phyloP scores from a whole-genome alignment of 2,113 vertebrate species.

The Saguinus imperator region DNA sequence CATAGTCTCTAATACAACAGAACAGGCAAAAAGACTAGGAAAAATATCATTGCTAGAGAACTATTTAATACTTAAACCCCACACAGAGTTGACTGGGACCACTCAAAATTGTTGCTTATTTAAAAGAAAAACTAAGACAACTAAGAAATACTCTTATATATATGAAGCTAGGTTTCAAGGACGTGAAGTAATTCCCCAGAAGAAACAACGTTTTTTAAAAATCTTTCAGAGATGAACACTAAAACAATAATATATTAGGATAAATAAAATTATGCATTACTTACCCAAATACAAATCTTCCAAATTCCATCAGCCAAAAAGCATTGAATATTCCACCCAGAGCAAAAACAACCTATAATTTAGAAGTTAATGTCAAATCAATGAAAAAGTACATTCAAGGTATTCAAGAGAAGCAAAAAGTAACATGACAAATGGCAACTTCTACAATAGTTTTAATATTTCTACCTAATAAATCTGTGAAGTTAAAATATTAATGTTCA shows the following conservation, averaged over 20 bases:
- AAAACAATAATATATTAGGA: not conserved
- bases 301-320: slow-evolving; percentile 95
- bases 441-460: not conserved
- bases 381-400: slow-evolving; percentile 37
- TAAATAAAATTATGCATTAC: slow-evolving; percentile 66
- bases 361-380: not conserved
- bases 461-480: not conserved
- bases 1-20: not conserved
- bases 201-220: not conserved
- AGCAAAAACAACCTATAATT: slow-evolving; percentile 92
- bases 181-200: slow-evolving; percentile 1
- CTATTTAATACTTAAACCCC: not conserved
- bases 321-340: slow-evolving; percentile 88
- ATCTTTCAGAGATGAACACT: not conserved
- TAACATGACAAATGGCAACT: not conserved
- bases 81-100: not conserved
- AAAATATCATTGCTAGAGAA: not conserved
- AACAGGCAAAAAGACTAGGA: not conserved
- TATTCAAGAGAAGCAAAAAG: not conserved
- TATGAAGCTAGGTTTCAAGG: not conserved
- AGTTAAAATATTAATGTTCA: slow-evolving; percentile 19
- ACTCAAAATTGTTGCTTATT: not conserved
- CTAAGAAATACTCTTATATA: not conserved
- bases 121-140: slow-evolving; percentile 7
- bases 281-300: slow-evolving; percentile 98